These are phyloP conservation scores for Corydoras sp. DNA, from an alignment of 2,113 vertebrate genomes.

Conservation along the genomic window DNA sequence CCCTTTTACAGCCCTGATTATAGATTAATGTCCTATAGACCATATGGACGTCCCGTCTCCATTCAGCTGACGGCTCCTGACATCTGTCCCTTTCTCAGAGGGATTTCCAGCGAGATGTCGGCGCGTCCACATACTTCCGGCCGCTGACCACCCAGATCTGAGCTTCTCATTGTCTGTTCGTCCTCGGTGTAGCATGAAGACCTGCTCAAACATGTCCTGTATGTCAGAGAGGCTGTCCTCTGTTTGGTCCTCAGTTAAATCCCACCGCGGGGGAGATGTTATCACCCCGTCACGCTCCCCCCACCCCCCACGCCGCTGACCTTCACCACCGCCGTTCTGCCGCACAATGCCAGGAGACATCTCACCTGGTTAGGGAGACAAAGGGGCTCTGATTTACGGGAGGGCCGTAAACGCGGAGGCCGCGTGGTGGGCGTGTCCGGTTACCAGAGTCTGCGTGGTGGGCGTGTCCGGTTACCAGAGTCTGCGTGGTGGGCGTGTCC, in stretches of 20 bases:
- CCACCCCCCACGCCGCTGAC: neutral
- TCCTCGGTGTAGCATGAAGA: neutral
- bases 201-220: conserved; percentile 10
- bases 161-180: conserved; percentile 16
- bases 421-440: too few relatives aligned
- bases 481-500: too few relatives aligned
- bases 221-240: conserved; percentile 32
- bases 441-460: too few relatives aligned
- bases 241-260: conserved; percentile 31
- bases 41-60: too few relatives aligned
- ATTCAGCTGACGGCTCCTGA: too few relatives aligned
- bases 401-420: conserved; percentile 11
- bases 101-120: too few relatives aligned
- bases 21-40: too few relatives aligned
- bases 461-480: too few relatives aligned
- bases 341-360: conserved; percentile 27
- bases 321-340: conserved; percentile 20
- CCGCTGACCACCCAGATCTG: conserved; percentile 29
- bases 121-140: too few relatives aligned
- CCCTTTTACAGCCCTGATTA: too few relatives aligned
- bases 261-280: conserved; percentile 40
- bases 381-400: neutral
- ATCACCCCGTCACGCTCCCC: conserved; percentile 20
- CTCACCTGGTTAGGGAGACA: conserved; percentile 35
- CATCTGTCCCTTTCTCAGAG: too few relatives aligned